Conservation (phyloP, 23 tunicate species). For the Trididemnum clinides region DNA sequence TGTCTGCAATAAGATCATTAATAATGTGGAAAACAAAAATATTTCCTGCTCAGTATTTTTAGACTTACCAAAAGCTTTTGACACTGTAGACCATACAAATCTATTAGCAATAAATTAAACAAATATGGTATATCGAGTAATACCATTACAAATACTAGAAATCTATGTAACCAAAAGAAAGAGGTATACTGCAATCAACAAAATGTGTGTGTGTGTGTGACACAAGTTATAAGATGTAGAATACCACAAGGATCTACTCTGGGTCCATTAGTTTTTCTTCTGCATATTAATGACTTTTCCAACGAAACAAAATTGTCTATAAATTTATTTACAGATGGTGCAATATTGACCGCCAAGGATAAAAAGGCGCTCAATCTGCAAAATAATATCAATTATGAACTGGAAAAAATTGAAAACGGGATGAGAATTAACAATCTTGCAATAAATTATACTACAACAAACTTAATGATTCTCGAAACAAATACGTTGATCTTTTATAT, state of each 20-base stretch:
- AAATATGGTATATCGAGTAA: not conserved
- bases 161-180: not conserved
- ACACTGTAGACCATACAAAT: not conserved
- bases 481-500: no score
- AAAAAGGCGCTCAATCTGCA: no score
- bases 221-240: not conserved
- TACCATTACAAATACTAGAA: not conserved
- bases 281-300: not conserved
- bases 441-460: no score
- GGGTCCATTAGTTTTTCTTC: not conserved
- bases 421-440: no score
- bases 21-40: not conserved
- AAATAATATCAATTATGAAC: no score
- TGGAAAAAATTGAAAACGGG: no score
- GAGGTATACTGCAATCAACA: not conserved
- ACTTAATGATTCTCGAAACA: no score
- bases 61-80: not conserved
- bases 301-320: no score
- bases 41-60: not conserved
- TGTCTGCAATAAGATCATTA: no score
- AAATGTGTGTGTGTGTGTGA: not conserved
- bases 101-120: not conserved
- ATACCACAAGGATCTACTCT: not conserved
- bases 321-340: no score
- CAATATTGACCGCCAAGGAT: no score